These are phyloP conservation scores for Macroglossus sobrinus DNA, from an alignment of 2,113 vertebrate species.

Conservation along the genomic window DNA sequence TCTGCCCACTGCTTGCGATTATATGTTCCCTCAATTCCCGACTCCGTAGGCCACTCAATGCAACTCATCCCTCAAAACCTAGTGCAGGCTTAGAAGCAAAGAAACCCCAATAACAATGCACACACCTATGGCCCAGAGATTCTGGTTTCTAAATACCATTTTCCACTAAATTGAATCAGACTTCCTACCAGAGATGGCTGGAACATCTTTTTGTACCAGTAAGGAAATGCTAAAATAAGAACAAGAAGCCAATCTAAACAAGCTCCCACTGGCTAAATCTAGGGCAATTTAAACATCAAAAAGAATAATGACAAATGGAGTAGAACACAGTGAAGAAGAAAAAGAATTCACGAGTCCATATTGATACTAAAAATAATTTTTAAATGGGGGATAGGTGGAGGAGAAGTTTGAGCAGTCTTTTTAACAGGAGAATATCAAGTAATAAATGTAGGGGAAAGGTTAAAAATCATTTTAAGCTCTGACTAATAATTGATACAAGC, in stretches of 20 bases:
- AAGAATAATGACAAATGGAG: background rate
- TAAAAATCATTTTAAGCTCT: background rate
- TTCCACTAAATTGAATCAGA: background rate
- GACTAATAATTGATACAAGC: background rate
- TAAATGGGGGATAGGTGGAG: background rate
- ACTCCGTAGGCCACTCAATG: background rate
- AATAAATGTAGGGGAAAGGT: background rate
- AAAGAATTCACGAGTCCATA: background rate
- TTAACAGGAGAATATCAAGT: background rate
- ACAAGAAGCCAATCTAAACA: background rate
- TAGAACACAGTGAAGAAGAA: background rate
- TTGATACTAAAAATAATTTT: background rate
- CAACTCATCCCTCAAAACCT: background rate
- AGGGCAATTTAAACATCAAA: background rate
- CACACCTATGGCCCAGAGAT: background rate
- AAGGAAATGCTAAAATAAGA: background rate
- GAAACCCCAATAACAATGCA: fast-evolving
- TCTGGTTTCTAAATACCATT: background rate
- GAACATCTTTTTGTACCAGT: background rate
- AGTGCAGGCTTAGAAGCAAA: background rate
- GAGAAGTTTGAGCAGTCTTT: background rate
- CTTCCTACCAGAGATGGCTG: background rate
- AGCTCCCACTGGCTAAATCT: background rate
- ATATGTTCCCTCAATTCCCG: fast-evolving
- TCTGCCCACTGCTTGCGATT: background rate